Base-by-base conservation (phyloP, 35 echinoderm and acorn worm genomes). In the Anneissia japonica region DNA sequence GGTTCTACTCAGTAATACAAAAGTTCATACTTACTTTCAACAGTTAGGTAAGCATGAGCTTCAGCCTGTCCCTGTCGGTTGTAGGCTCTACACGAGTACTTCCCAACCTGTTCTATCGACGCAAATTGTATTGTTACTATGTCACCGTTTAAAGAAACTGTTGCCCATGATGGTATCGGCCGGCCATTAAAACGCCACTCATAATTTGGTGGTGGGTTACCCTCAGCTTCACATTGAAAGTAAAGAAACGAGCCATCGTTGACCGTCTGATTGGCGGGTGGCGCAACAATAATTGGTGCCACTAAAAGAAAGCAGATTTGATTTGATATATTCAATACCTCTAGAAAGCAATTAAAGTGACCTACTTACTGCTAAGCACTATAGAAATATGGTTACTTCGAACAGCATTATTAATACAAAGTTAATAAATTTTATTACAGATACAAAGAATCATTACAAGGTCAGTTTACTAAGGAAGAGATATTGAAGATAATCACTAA, bases 171-270 rank as follows among this genome's bases (percentile, higher is more conserved):
- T 0, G 92, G 92, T 9, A 97, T 39, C 17, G 89, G 76, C 37
- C 91, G 89, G 46, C 86, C 77, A 36, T 97, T 91, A 74, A 88
- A 97, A 29, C 43, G 55, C 95, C 95, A 97, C 0, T 77, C 76
- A 23, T 93, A 43, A 33, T 85, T 74, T 10, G 95, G 91, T 31
- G 38, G 23, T 38, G 95, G 95, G 16, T 86, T 77, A 6, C 88
- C 95, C 0, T 39, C 79, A 26, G 95, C 95, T 31, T 93, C 37
- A 39, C 95, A 97, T 13, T 77, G 74, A 45, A 97, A 93, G 82
- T 33, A 80, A 7, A 93, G 88, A 0, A 93, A 84, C 19, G 89
- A 81, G 0, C 84, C 84, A 76, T 97, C 81, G 40, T 87, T 88
- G 11, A 91, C 95, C 0, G 95, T 97, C 46, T 91, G 46, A 74